Evolutionary conservation across 2,888 invertebrate genomes (phyloP).

Genomic region (Mesorhabditis spiculigera): DNA sequence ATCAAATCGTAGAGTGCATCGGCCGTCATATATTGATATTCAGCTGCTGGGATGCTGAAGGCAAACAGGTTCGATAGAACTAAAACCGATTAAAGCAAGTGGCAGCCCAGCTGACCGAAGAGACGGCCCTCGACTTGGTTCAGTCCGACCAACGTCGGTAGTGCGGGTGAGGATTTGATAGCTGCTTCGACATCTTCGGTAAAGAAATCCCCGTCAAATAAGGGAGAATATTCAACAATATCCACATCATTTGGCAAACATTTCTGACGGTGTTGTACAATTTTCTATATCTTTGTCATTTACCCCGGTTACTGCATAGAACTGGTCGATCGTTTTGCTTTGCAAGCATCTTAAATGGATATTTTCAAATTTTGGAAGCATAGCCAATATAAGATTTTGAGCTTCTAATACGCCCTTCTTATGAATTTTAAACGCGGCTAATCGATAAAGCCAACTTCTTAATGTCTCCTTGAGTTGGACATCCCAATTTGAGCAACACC

Average conservation of each 20-base stretch:
- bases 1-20: conserved; percentile 3
- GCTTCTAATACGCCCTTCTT: too few species aligned
- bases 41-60: background rate
- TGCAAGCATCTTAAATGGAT: background rate
- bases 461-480: conserved; percentile 1
- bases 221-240: background rate
- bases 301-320: background rate
- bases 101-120: background rate
- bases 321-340: background rate
- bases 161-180: background rate
- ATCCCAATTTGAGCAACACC: background rate
- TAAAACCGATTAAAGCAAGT: background rate
- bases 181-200: background rate
- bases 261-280: background rate
- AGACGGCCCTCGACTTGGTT: background rate
- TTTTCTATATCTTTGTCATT: background rate
- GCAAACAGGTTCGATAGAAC: background rate
- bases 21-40: background rate
- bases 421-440: too few species aligned
- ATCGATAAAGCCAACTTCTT: background rate
- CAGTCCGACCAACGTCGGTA: background rate
- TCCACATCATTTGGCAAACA: background rate
- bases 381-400: too few species aligned
- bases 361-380: too few species aligned
- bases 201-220: conserved; percentile 4